A percentile compares a stretch with the other conserved stretches of the same genome.
These are phyloP conservation scores for Tetrao urogallus DNA, from an alignment of 2,113 vertebrate genomes.

Conservation along the genomic window DNA sequence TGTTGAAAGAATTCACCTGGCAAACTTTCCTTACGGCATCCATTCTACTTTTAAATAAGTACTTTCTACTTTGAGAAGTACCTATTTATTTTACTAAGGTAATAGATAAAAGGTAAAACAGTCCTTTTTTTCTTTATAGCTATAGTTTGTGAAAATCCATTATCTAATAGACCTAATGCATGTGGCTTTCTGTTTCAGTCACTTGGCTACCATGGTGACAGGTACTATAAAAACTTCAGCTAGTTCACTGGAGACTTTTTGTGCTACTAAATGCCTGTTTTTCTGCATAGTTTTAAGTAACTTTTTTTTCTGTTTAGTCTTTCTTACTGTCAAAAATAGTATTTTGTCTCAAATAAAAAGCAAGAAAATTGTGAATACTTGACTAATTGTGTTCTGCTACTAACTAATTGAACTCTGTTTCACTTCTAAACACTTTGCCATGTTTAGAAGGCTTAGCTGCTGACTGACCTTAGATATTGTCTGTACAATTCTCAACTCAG, in stretches of 20 bases:
- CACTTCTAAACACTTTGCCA: background rate
- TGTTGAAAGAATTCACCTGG: no score
- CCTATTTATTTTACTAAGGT: background rate
- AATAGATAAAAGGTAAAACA: background rate
- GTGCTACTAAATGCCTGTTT: background rate
- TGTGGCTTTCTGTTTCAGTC: background rate
- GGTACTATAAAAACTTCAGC: background rate
- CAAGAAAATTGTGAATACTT: background rate
- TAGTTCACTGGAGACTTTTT: background rate
- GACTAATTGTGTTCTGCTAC: background rate
- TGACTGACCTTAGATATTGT: background rate
- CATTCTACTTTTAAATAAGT: background rate
- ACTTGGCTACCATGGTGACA: conserved; percentile 17
- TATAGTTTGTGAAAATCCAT: background rate
- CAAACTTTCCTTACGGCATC: background rate
- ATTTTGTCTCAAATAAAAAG: background rate
- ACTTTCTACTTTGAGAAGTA: background rate
- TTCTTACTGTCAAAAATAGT: background rate
- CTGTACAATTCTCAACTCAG: background rate
- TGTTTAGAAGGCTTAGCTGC: background rate
- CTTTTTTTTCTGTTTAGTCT: background rate
- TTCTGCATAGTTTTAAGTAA: background rate
- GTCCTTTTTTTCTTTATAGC: background rate
- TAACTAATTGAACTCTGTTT: background rate
- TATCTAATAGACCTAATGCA: background rate